Conservation (phyloP, 2,888 invertebrate genomes). For the Diachrysia chrysitis region DNA sequence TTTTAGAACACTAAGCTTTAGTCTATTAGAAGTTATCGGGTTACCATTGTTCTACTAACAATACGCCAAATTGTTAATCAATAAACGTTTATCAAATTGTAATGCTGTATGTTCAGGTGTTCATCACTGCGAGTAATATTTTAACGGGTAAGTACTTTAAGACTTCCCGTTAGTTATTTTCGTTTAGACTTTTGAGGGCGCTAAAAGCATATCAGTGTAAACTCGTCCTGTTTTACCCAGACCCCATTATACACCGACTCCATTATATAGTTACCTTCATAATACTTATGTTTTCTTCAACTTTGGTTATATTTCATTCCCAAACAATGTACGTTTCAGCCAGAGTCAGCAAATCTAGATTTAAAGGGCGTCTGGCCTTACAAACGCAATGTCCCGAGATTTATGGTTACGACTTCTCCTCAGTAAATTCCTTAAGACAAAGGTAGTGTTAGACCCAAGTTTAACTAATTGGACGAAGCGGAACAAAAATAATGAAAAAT, state of each 20-base stretch:
- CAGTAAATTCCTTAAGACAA: not conserved
- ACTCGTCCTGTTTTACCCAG: not conserved
- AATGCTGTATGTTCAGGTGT: not conserved
- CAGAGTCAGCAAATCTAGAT: not conserved
- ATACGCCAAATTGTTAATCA: conserved; percentile 17
- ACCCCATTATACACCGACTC: not conserved
- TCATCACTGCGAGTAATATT: not conserved
- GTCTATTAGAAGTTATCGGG: conserved; percentile 7
- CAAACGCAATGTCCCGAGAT: not conserved
- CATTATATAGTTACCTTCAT: not conserved
- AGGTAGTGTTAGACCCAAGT: not conserved
- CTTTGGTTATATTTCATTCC: not conserved
- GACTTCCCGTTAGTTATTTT: not conserved
- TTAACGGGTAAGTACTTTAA: not conserved
- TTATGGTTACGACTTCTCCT: not conserved
- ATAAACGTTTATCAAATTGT: conserved; percentile 2
- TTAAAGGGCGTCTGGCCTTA: not conserved
- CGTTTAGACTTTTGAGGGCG: not conserved
- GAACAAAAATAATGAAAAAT: not conserved
- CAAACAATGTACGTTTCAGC: not conserved
- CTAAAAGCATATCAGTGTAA: conserved; percentile 2
- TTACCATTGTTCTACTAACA: conserved; percentile 13
- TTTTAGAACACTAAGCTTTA: conserved; percentile 28
- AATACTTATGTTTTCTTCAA: not conserved
- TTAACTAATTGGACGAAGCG: not conserved